These are phyloP conservation scores for Syrista parreyssii DNA, from an alignment of 2,888 invertebrate species.

Conservation along the genomic window DNA sequence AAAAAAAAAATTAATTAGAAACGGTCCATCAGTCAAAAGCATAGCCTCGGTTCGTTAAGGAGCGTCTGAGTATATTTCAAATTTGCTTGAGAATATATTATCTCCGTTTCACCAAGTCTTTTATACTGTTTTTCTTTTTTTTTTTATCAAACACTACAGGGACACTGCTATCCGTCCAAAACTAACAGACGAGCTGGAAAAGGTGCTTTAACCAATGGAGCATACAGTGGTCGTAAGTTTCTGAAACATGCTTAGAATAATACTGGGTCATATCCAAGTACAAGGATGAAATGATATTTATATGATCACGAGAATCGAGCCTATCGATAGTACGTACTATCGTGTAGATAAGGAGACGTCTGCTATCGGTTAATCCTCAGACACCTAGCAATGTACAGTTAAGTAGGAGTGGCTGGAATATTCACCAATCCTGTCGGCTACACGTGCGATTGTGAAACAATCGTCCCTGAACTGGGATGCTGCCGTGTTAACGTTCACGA, in stretches of 20 bases:
- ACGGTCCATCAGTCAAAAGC: background rate
- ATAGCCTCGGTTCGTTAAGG: background rate
- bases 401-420: background rate
- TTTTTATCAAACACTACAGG: background rate
- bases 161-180: background rate
- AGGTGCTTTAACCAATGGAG: background rate
- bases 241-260: slow-evolving; percentile 18
- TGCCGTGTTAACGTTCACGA: background rate
- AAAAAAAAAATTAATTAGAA: background rate
- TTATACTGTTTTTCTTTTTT: background rate
- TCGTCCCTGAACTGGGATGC: background rate
- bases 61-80: background rate
- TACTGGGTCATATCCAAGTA: slow-evolving; percentile 17
- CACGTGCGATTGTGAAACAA: background rate
- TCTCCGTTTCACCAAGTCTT: background rate
- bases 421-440: background rate
- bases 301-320: background rate
- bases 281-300: background rate
- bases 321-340: background rate
- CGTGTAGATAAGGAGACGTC: background rate
- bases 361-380: background rate
- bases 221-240: background rate
- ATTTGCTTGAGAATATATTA: background rate
- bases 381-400: background rate
- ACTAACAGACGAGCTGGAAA: background rate